phyloP scores from a whole-genome alignment of 2,797 vertebrate species.

The Myripristis murdjan region DNA sequence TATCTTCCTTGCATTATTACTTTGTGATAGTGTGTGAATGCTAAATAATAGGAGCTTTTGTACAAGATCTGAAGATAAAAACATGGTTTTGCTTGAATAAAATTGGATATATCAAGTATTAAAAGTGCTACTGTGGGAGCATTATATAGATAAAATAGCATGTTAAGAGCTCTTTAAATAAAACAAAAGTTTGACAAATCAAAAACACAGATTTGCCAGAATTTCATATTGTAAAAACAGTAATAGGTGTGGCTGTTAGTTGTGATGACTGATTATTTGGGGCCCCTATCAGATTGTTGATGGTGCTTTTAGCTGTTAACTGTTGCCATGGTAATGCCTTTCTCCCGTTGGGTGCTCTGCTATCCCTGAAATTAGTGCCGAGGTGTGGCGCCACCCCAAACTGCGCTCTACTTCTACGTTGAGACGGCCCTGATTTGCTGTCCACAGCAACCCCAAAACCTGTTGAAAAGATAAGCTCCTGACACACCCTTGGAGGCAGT shows the following conservation, averaged over 20 bases:
- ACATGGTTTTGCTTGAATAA: constrained; percentile 33
- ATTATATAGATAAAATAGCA: constrained; percentile 2
- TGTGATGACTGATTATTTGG: constrained; percentile 73
- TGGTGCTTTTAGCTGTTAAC: constrained; percentile 83
- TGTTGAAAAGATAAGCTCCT: constrained; percentile 80
- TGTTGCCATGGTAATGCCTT: constrained; percentile 84
- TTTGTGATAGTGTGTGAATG: constrained; percentile 56
- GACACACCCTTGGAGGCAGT: constrained; percentile 56
- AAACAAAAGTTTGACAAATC: constrained; percentile 36
- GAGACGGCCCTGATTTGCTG: constrained; percentile 74
- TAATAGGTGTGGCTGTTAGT: constrained; percentile 64
- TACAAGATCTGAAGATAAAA: constrained; percentile 47
- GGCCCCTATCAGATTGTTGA: constrained; percentile 79
- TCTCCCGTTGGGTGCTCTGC: constrained; percentile 84
- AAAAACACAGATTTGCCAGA: constrained; percentile 47
- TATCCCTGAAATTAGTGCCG: constrained; percentile 89
- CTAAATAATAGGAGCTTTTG: constrained; percentile 67
- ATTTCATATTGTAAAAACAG: constrained; percentile 49
- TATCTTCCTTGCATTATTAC: constrained; percentile 64
- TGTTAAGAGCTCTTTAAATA: constrained; percentile 21
- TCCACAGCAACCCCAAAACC: constrained; percentile 69
- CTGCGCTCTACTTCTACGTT: constrained; percentile 68
- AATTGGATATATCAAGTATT: constrained; percentile 33
- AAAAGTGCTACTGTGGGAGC: constrained; percentile 7
- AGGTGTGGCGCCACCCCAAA: constrained; percentile 86